These are phyloP conservation scores for Ischnura elegans DNA, from an alignment of 2,888 invertebrate species.

Conservation along the genomic window DNA sequence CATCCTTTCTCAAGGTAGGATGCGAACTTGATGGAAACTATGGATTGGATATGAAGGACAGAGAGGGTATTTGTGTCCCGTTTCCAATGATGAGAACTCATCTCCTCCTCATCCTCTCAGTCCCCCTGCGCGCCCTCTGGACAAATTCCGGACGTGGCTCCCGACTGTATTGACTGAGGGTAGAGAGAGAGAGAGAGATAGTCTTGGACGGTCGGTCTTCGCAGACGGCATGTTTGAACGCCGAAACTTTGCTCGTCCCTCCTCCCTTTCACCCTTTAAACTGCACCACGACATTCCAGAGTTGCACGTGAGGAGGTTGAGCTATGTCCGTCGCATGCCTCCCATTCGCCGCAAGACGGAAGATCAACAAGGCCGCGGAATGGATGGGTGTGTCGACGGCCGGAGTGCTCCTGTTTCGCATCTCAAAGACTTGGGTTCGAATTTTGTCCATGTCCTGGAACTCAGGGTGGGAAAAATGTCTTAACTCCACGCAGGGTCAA, in stretches of 20 bases:
- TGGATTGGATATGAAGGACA: no score
- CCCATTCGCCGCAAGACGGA: background rate
- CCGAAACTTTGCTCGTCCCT: background rate
- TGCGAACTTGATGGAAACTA: no score
- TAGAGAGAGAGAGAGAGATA: no score
- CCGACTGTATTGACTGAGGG: background rate
- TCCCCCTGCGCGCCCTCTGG: background rate
- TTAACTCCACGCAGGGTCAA: no score
- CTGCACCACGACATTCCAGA: background rate
- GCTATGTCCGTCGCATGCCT: background rate
- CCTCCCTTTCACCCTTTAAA: background rate
- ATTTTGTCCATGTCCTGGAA: background rate
- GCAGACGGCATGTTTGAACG: slow-evolving; percentile 67
- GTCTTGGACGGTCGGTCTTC: slow-evolving; percentile 18
- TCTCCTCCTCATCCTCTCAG: background rate
- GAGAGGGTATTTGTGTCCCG: no score
- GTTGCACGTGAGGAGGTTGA: background rate
- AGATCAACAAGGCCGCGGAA: background rate
- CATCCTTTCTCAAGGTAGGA: no score
- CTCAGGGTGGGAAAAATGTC: background rate
- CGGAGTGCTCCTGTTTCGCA: background rate
- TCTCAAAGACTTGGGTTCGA: background rate
- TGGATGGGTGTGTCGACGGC: background rate
- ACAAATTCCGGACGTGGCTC: background rate
- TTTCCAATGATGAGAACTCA: no score